These are phyloP conservation scores for Eunapius fragilis DNA, from an alignment of 37 sponge, comb jelly and placozoan genomes.

Conservation along the genomic window DNA sequence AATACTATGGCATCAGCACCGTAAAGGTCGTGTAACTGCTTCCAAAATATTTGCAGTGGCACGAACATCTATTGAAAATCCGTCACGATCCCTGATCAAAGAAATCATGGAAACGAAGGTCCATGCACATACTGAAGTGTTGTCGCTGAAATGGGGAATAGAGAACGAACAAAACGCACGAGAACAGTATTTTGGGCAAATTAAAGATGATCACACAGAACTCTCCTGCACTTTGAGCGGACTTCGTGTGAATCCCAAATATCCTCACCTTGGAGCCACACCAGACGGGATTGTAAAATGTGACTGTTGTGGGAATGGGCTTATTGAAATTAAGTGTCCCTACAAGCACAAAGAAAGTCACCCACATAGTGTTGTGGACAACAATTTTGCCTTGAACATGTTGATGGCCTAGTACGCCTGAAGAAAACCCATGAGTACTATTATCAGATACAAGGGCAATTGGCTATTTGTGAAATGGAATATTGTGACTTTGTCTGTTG, in stretches of 20 bases:
- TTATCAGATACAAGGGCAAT: too few species aligned
- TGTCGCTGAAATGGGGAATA: conserved; percentile 25
- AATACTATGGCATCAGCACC: conserved; percentile 16
- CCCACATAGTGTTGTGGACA: background rate
- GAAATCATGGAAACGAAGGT: background rate
- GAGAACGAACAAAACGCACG: conserved; percentile 13
- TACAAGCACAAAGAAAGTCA: conserved; percentile 13
- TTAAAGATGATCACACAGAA: background rate
- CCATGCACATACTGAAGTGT: background rate
- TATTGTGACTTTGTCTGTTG: too few species aligned
- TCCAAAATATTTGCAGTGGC: conserved; percentile 8
- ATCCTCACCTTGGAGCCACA: conserved; percentile 41
- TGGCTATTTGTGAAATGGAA: too few species aligned
- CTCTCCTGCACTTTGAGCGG: background rate
- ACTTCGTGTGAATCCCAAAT: conserved; percentile 26
- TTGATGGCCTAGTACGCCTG: too few species aligned
- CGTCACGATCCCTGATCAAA: conserved; percentile 8
- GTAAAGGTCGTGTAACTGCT: conserved; percentile 25
- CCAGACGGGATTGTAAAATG: conserved; percentile 40
- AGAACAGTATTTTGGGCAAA: background rate
- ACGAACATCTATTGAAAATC: background rate
- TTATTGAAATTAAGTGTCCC: conserved; percentile 47
- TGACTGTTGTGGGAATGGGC: conserved; percentile 44
- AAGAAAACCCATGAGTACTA: too few species aligned
- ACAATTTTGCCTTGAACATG: background rate